A percentile compares a stretch with the other conserved stretches of the same genome.
phyloP scores from a whole-genome alignment of 1,140 invertebrate species.

The Brachionus rubens region DNA sequence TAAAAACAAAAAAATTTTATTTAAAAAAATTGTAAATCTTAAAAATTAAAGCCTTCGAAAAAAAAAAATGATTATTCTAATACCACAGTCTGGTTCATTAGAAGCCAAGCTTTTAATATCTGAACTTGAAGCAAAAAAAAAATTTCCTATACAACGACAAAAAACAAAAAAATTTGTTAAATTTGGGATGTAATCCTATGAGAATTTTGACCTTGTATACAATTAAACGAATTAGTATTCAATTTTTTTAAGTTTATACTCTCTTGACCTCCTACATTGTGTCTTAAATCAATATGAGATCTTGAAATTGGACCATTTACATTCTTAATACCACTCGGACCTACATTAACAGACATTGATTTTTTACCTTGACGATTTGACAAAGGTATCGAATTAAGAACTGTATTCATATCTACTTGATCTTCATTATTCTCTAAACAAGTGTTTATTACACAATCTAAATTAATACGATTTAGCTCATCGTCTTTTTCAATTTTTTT shows the following conservation, averaged over 20 bases:
- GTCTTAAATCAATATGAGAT: conserved; percentile 1
- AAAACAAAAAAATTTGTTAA: conserved; percentile 34
- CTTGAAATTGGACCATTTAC: not conserved
- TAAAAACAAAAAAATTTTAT: too few relatives aligned
- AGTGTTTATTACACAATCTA: not conserved
- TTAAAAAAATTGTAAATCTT: too few relatives aligned
- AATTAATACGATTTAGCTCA: not conserved
- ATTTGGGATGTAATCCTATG: conserved; percentile 16
- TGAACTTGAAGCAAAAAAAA: too few relatives aligned
- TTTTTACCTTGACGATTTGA: not conserved
- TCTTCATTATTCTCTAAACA: not conserved
- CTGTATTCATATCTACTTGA: not conserved
- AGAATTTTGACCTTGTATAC: conserved; percentile 44
- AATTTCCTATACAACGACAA: conserved; percentile 6
- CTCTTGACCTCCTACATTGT: not conserved
- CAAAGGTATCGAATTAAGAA: not conserved
- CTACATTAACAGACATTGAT: conserved; percentile 12
- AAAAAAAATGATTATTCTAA: too few relatives aligned
- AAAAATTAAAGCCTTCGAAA: too few relatives aligned
- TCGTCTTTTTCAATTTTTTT: not conserved
- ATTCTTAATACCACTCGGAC: not conserved
- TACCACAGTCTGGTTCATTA: too few relatives aligned
- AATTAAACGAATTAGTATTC: conserved; percentile 7
- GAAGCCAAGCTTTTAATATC: too few relatives aligned
- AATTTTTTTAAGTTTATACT: not conserved